Percentiles rank a stretch among this genome's conserved stretches.
Evolutionary conservation across 1,140 invertebrate species (phyloP).

Genomic region (Cryptotermes secundus): DNA sequence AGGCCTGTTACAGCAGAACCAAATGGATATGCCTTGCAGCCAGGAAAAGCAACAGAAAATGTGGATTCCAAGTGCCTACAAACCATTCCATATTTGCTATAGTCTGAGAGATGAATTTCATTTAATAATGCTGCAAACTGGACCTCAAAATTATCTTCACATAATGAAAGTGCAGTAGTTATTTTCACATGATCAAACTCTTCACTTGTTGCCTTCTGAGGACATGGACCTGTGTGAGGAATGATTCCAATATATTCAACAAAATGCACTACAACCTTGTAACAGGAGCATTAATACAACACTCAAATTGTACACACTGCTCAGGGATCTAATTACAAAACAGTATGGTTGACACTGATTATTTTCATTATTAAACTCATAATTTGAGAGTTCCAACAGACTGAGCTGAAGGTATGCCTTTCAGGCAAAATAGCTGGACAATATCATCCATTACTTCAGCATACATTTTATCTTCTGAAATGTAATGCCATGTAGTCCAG

Average conservation of each 20-base stretch:
- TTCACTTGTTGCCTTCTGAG: background rate
- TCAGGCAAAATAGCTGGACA: no score
- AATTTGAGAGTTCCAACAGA: no score
- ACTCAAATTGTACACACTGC: no score
- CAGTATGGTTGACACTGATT: background rate
- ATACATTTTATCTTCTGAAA: no score
- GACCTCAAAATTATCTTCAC: background rate
- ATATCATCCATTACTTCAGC: no score
- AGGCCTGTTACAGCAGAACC: conserved; percentile 67
- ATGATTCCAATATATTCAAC: background rate
- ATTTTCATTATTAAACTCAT: background rate
- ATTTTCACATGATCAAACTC: background rate
- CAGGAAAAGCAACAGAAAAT: background rate
- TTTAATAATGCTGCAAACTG: background rate
- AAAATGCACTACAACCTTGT: background rate
- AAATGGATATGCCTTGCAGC: conserved; percentile 54
- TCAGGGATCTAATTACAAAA: no score
- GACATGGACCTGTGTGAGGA: background rate
- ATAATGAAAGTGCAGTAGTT: background rate
- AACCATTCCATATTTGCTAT: background rate
- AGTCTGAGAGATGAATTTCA: background rate
- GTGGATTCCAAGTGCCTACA: background rate
- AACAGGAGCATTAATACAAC: background rate
- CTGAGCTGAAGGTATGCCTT: no score
- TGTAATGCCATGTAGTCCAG: no score